Base-by-base conservation (phyloP, 1,140 invertebrate species). In the Drosophila repletoides region DNA sequence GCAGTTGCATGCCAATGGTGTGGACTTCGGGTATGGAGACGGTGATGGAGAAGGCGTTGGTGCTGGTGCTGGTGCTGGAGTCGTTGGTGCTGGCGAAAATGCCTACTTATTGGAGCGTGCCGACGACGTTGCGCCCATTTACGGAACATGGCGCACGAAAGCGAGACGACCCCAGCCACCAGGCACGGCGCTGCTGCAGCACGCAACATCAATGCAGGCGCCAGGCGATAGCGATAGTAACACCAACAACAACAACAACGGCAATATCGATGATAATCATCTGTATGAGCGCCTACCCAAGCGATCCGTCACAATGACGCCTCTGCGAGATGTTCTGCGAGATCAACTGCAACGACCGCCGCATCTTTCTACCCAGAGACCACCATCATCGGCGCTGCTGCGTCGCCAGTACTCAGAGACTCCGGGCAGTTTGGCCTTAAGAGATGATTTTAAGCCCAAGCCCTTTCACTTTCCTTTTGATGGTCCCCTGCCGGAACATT, bases 61-160 rank as follows among this genome's bases (percentile, higher is more conserved):
- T 7, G 68, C 14, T n/a, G 48, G 48, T 14, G 56, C 9, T 12
- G 24, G 6, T 10, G 52, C n/a, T 5, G 48, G 17, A 5, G 55
- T 5, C 36, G 53, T 33, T 15, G 75, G 10, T 34, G 69, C 55
- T 63, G 67, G 83, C 58, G 83, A 89, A 83, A 87, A 71, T 51
- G 83, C 88, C 26, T 89, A 89, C 45, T 89, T 89, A 89, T 80
- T 89, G 86, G 88, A 89, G 88, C 88, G 83, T 89, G 88, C 72
- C 66, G 88, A 88, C 55, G 68, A 64, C 36, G 68, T 60, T 41
- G 83, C 81, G 49, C 88, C 88, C 63, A 88, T 89, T 76, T 89
- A 89, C 63, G 88, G 88, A 60, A 89, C 88, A 74, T 89, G 88
- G 88, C 83, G 79, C 83, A 86, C 88, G 88, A 89, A 89, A 89